Evolutionary conservation across 1,140 invertebrate species (phyloP).

Genomic region (Coptotermes formosanus): DNA sequence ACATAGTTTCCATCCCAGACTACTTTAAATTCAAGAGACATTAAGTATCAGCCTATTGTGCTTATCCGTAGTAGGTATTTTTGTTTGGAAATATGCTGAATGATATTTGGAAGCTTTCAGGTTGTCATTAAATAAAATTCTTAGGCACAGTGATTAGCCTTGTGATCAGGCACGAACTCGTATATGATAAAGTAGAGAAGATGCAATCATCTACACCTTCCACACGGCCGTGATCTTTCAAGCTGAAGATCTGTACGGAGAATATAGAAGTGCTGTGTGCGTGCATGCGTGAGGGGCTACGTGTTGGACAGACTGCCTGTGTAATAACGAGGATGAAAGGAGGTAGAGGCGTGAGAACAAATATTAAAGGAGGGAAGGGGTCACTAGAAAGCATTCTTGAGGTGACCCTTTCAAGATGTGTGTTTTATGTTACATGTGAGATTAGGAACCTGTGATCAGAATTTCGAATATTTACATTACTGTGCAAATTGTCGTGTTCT

Average conservation of each 20-base stretch:
- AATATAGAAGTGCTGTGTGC: background rate
- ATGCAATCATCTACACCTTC: background rate
- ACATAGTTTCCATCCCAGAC: too few species aligned
- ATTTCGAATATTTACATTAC: background rate
- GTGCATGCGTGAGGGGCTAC: background rate
- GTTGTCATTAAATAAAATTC: background rate
- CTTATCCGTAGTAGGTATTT: too few species aligned
- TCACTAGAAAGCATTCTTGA: background rate
- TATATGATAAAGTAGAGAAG: too few species aligned
- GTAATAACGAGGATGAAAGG: background rate
- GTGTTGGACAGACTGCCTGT: background rate
- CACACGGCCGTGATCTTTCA: background rate
- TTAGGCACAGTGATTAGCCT: background rate
- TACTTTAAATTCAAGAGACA: too few species aligned
- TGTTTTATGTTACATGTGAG: background rate
- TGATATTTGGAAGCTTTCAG: background rate
- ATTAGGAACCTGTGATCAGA: background rate
- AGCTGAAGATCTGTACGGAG: background rate
- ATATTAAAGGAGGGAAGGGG: background rate
- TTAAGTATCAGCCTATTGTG: too few species aligned
- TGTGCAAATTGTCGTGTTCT: background rate
- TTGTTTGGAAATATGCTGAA: too few species aligned
- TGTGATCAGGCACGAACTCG: background rate
- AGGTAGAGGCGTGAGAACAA: conserved; percentile 5
- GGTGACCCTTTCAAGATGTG: background rate